Conservation (phyloP, 2,113 vertebrate genomes). For the Chitala chitala region DNA sequence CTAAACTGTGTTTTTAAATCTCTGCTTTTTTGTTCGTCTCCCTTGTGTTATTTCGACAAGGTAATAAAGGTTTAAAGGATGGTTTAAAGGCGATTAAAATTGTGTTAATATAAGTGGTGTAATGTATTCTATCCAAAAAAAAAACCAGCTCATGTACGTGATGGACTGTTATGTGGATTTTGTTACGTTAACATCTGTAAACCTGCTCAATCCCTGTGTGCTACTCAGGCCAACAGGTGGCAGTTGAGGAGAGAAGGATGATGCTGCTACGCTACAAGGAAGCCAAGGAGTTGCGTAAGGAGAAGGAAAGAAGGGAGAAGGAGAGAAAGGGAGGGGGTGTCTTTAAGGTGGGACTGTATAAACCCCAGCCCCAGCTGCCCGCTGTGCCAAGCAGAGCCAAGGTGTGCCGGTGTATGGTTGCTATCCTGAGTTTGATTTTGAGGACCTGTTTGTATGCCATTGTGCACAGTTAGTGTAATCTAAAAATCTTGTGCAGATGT, state of each 20-base stretch:
- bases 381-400: conserved; percentile 41
- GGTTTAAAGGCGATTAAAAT: no score
- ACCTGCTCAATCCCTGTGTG: neutral
- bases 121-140: no score
- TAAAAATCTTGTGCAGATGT: no score
- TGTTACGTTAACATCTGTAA: neutral
- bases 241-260: conserved; percentile 62
- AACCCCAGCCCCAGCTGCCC: conserved; percentile 44
- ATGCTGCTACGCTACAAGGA: conserved; percentile 85
- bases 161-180: no score
- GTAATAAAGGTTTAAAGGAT: neutral
- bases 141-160: no score
- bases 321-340: conserved; percentile 61
- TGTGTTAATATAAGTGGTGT: no score
- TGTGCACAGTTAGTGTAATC: no score
- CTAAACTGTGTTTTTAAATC: neutral
- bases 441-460: no score
- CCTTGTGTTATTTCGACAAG: no score
- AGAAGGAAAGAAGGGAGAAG: conserved; percentile 75
- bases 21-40: no score
- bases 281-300: conserved; percentile 75
- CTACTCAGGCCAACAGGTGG: conserved; percentile 30
- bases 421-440: conserved; percentile 4
- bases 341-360: conserved; percentile 81
- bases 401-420: conserved; percentile 47